Conservation (phyloP, 1,140 invertebrate genomes). For the Neodiprion pinetum region DNA sequence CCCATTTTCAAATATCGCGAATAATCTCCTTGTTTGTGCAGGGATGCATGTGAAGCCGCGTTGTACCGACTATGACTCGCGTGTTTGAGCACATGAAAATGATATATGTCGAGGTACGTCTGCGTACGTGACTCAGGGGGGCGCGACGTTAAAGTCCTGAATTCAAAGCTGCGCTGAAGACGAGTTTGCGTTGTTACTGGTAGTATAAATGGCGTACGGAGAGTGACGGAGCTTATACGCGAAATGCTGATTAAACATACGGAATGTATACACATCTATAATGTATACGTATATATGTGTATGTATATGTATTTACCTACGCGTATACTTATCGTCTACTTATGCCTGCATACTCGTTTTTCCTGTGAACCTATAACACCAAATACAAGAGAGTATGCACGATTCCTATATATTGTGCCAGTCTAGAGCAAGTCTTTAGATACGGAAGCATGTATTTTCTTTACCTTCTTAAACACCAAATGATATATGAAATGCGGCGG, state of each 20-base stretch:
- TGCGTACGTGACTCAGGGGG: no score
- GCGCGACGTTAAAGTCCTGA: no score
- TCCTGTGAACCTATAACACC: background rate
- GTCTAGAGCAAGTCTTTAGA: constrained; percentile 52
- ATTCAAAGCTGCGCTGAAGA: no score
- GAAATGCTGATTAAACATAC: no score
- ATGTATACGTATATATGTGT: no score
- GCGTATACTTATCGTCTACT: background rate
- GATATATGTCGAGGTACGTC: no score
- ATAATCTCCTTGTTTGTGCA: background rate
- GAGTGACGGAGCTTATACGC: no score
- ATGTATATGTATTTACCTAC: no score
- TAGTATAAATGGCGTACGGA: no score
- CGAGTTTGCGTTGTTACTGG: no score
- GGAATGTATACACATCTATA: no score
- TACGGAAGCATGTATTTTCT: constrained; percentile 52
- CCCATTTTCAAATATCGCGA: background rate
- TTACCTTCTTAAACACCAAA: constrained; percentile 26
- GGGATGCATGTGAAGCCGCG: background rate
- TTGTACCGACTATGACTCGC: background rate
- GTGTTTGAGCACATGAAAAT: no score
- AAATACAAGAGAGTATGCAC: constrained; percentile 43
- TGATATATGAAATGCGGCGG: background rate
- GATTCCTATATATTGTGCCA: constrained; percentile 48
- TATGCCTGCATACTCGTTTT: background rate